Conservation (phyloP, 2,113 vertebrate genomes). For the Leucosticte australis region DNA sequence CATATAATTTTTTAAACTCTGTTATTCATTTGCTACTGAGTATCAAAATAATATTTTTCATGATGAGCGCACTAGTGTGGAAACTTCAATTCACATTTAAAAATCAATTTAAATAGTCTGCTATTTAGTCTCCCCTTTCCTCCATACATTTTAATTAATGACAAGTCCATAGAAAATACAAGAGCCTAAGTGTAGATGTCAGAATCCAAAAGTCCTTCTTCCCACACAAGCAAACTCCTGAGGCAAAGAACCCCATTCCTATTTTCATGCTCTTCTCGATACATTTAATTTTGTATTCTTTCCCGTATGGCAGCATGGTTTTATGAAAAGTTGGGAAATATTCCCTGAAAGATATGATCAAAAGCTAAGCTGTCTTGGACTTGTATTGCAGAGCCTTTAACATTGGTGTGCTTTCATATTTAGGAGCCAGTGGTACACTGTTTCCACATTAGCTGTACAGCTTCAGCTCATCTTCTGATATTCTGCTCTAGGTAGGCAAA, state of each 20-base stretch:
- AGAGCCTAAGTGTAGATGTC: neutral
- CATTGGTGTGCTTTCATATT: neutral
- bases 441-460: constrained; percentile 1
- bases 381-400: neutral
- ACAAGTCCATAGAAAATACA: neutral
- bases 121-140: neutral
- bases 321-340: neutral
- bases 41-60: neutral
- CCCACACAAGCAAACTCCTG: neutral
- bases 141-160: neutral
- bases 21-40: neutral
- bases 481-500: constrained; percentile 25
- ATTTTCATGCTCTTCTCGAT: neutral
- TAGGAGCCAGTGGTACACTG: neutral
- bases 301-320: neutral
- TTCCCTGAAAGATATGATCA: neutral
- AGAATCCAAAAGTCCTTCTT: neutral
- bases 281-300: neutral
- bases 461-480: constrained; percentile 34
- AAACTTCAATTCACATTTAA: neutral
- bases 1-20: neutral
- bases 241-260: neutral
- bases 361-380: neutral
- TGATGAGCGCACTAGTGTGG: neutral
- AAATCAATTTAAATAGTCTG: neutral